Percentiles rank a stretch among this genome's conserved stretches.
These are phyloP conservation scores for Epizoanthus ramosus DNA, from an alignment of 92 coral and sea anemone species.

Conservation along the genomic window DNA sequence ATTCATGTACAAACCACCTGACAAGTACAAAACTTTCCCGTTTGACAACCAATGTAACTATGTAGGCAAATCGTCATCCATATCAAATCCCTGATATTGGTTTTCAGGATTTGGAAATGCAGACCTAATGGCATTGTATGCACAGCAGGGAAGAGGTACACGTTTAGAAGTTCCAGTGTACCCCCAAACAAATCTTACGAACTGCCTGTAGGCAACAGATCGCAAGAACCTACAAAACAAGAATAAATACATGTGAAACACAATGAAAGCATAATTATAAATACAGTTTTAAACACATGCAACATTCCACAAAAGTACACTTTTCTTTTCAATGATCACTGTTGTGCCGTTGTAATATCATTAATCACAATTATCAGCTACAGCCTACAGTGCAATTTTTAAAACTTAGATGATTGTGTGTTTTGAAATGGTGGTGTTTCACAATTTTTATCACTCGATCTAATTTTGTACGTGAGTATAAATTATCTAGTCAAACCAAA, in stretches of 20 bases:
- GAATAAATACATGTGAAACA: neutral
- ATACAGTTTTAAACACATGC: neutral
- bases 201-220: slow-evolving; percentile 56
- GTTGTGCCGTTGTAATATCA: too few relatives aligned
- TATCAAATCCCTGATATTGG: slow-evolving; percentile 38
- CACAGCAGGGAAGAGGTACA: slow-evolving; percentile 57
- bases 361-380: too few relatives aligned
- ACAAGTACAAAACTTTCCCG: too few relatives aligned
- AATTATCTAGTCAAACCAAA: neutral
- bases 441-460: too few relatives aligned
- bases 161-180: slow-evolving; percentile 40
- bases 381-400: too few relatives aligned
- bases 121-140: slow-evolving; percentile 21
- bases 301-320: too few relatives aligned
- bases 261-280: neutral
- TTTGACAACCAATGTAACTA: neutral
- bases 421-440: too few relatives aligned
- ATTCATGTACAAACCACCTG: too few relatives aligned
- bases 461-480: too few relatives aligned
- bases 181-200: slow-evolving; percentile 53
- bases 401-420: too few relatives aligned
- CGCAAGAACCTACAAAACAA: slow-evolving; percentile 37
- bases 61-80: slow-evolving; percentile 15
- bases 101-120: slow-evolving; percentile 33
- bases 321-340: too few relatives aligned